Evolutionary conservation across 1,140 invertebrate species (phyloP), one percentile per base, ranked within the genome.

Genomic region (Aphis gossypii): DNA sequence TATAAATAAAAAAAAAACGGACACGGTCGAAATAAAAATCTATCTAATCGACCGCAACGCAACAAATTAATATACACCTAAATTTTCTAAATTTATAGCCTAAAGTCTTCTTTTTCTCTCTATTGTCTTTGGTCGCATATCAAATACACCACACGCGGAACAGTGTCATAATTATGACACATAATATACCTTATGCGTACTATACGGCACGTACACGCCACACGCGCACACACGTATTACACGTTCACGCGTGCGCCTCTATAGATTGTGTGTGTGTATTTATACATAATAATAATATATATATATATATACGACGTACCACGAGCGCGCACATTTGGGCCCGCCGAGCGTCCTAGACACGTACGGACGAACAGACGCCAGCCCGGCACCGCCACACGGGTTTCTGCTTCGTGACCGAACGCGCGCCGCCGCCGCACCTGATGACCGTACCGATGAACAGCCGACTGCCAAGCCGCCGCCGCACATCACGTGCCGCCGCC

Each of bases 331-430:
- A n/a, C 14, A n/a, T n/a, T 68, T 30, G 30, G 30, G 60, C 30
- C 60, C n/a, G 60, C 60, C 46, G 86, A 48, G 14, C 18, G 7
- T 87, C 25, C 46, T 30, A n/a, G 30, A 87, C 44, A 51, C 86
- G 86, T 87, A 48, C 86, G 86, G 46, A 51, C 30, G 46, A 25
- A 87, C 30, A 87, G 44, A 48, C 86, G 86, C 86, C 44, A 35
- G 30, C 18, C 14, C 5, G 14, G 9, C 23, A 44, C 83, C 38
- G 30, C 21, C 86, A 51, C 86, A 87, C 46, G 46, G 18, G 46
- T 87, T 87, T 87, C 86, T n/a, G 8, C 30, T 51, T 48, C 86
- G 86, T 87, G 46, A 48, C 86, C 86, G 86, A n/a, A 87, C 44
- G 46, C 46, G 86, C 46, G 46, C 30, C 35, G 86, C 44, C 35